These are phyloP conservation scores for Sitophilus oryzae DNA, from an alignment of 1,140 invertebrate genomes.

Conservation along the genomic window DNA sequence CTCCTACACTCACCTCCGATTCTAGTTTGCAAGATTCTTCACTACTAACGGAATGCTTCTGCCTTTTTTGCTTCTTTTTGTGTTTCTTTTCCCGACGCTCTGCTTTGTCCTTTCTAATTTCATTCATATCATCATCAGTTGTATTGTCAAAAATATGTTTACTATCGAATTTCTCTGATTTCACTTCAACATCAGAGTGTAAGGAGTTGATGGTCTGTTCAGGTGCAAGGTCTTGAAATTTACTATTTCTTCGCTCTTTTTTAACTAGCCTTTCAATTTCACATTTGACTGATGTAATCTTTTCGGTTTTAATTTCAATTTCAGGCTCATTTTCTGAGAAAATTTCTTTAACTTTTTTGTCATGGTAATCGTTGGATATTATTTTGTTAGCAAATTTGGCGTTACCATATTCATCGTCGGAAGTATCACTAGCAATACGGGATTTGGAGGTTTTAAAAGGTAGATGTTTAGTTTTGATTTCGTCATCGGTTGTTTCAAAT, in stretches of 20 bases:
- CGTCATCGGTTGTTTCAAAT: conserved; percentile 40
- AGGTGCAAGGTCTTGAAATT: conserved; percentile 30
- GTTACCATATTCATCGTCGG: conserved; percentile 50
- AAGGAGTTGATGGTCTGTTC: conserved; percentile 31
- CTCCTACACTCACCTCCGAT: conserved; percentile 32
- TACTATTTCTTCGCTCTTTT: conserved; percentile 36
- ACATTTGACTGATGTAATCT: conserved; percentile 38
- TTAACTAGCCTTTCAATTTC: conserved; percentile 35
- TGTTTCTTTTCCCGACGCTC: conserved; percentile 64
- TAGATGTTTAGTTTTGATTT: conserved; percentile 41
- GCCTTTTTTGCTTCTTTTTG: conserved; percentile 75
- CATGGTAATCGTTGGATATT: conserved; percentile 8
- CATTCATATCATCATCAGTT: conserved; percentile 50
- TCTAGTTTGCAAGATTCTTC: conserved; percentile 49
- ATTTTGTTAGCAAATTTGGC: conserved; percentile 11
- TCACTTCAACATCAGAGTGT: conserved; percentile 29
- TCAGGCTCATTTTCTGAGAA: conserved; percentile 27
- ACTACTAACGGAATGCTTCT: conserved; percentile 59
- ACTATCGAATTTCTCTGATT: conserved; percentile 36
- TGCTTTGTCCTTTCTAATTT: conserved; percentile 36
- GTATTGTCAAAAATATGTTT: conserved; percentile 45
- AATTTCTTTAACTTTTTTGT: conserved; percentile 10
- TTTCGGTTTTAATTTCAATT: conserved; percentile 26
- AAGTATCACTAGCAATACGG: conserved; percentile 56
- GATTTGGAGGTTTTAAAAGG: conserved; percentile 48